phyloP scores from a whole-genome alignment of 2,888 invertebrate species.

The Rotaria sp. region DNA sequence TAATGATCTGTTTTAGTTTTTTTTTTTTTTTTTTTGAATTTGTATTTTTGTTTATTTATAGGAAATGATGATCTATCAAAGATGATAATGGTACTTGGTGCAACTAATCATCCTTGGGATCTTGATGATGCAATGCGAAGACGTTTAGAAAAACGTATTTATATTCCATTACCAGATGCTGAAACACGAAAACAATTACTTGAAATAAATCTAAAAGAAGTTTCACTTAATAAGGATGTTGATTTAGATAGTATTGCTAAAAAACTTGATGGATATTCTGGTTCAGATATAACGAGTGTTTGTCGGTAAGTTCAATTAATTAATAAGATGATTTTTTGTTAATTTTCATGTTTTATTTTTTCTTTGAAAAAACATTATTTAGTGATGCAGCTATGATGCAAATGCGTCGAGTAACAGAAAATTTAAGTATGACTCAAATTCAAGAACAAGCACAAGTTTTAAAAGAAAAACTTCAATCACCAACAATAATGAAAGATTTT shows the following conservation, averaged over 20 bases:
- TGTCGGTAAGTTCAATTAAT: conserved; percentile 65
- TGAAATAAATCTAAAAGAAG: conserved; percentile 76
- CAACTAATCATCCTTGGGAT: conserved; percentile 98
- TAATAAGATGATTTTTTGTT: conserved; percentile 35
- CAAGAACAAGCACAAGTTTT: conserved; percentile 64
- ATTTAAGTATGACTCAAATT: conserved; percentile 85
- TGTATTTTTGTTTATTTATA: not conserved
- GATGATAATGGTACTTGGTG: conserved; percentile 92
- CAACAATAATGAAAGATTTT: conserved; percentile 84
- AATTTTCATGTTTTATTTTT: too few relatives aligned
- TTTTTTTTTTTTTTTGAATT: not conserved
- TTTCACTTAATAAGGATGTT: conserved; percentile 72
- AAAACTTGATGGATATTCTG: conserved; percentile 84
- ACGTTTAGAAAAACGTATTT: conserved; percentile 89
- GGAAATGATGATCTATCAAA: conserved; percentile 35
- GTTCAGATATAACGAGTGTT: conserved; percentile 95
- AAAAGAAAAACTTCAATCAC: conserved; percentile 85
- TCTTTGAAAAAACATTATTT: not conserved
- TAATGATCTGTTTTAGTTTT: not conserved
- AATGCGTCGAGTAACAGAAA: conserved; percentile 86
- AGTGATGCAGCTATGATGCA: conserved; percentile 96
- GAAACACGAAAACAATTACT: conserved; percentile 71
- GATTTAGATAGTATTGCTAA: conserved; percentile 74
- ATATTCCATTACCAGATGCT: conserved; percentile 86
- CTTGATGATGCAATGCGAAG: conserved; percentile 89